phyloP scores from a whole-genome alignment of 2,797 vertebrate species.

The Pygocentrus nattereri region DNA sequence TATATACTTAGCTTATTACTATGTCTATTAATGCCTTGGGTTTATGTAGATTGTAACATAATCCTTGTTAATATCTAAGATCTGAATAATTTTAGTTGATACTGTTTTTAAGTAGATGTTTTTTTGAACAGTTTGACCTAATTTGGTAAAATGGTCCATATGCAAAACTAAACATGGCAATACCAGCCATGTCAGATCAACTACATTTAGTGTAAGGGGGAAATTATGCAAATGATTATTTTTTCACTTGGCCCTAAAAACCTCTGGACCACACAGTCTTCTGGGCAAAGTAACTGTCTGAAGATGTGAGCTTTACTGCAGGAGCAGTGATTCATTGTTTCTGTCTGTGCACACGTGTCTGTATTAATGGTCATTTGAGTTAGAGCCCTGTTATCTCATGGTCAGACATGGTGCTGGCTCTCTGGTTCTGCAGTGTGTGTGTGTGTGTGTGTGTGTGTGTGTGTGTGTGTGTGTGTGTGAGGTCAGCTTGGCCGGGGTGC shows the following conservation, averaged over 20 bases:
- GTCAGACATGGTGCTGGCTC: neutral
- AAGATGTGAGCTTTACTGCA: neutral
- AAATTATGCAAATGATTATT: no score
- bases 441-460: no score
- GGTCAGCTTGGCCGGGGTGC: constrained; percentile 28
- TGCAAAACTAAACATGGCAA: no score
- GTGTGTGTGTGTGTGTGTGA: constrained; percentile 1
- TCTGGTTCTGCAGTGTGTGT: neutral
- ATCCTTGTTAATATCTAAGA: neutral
- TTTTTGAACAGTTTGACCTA: no score
- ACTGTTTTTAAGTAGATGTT: no score
- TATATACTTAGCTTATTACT: no score
- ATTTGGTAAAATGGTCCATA: no score
- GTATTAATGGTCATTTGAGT: neutral
- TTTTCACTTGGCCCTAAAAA: neutral
- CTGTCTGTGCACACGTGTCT: neutral
- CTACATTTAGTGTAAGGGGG: no score
- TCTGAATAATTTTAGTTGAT: neutral
- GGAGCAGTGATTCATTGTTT: neutral
- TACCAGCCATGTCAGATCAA: no score
- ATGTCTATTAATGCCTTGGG: no score
- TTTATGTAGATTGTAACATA: no score
- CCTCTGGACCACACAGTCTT: neutral
- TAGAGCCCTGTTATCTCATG: neutral
- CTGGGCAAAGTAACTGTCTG: no score